Percentiles rank a stretch among this genome's conserved stretches.
Evolutionary conservation across 2,113 vertebrate species (phyloP).

Genomic region (Mirounga angustirostris): DNA sequence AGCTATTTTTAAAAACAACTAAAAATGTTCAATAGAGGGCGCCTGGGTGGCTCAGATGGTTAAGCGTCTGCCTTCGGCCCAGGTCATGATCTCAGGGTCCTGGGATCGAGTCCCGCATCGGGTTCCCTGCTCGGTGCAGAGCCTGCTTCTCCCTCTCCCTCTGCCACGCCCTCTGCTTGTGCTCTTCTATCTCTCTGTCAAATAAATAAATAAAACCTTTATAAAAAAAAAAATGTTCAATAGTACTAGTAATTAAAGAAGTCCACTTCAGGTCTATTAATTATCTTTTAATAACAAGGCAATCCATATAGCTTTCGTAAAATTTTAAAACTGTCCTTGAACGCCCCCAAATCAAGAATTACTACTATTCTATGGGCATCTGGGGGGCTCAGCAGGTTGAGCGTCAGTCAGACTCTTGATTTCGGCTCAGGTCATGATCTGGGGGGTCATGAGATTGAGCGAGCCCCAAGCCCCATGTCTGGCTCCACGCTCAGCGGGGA

Average conservation of each 20-base stretch:
- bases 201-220: too few relatives aligned
- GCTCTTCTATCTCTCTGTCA: too few relatives aligned
- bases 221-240: not conserved
- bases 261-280: not conserved
- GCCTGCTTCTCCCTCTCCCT: too few relatives aligned
- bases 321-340: not conserved
- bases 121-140: fast-evolving
- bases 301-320: not conserved
- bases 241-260: not conserved
- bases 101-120: too few relatives aligned
- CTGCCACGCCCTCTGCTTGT: too few relatives aligned
- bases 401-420: not conserved
- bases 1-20: not conserved
- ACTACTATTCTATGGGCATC: not conserved
- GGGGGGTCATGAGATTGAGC: not conserved
- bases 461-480: not conserved
- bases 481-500: not conserved
- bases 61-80: too few relatives aligned
- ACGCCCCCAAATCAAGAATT: constrained; percentile 1
- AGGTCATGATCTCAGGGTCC: too few relatives aligned
- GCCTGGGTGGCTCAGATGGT: too few relatives aligned
- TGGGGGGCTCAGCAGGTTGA: not conserved
- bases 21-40: not conserved
- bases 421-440: not conserved
- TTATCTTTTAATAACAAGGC: not conserved